phyloP scores from a whole-genome alignment of 2,797 vertebrate species.

The Hylomyscus alleni region DNA sequence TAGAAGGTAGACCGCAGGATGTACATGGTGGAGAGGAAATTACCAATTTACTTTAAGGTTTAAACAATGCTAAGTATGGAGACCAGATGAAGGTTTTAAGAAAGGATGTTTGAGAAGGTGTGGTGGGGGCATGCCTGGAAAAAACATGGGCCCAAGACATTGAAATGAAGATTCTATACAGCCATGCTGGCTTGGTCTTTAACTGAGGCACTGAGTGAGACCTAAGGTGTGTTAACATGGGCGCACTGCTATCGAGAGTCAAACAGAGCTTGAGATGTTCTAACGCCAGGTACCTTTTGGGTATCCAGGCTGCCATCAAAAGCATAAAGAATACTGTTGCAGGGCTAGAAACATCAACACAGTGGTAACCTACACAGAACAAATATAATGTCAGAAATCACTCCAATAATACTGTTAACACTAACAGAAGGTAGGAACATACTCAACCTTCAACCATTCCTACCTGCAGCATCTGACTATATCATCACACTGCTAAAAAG shows the following conservation, averaged over 20 bases:
- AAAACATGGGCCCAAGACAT: neutral
- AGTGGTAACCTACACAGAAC: neutral
- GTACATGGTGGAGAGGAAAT: conserved; percentile 35
- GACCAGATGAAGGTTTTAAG: conserved; percentile 16
- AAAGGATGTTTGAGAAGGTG: neutral
- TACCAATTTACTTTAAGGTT: conserved; percentile 35
- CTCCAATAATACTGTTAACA: neutral
- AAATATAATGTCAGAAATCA: neutral
- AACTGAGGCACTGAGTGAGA: neutral
- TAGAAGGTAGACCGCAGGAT: conserved; percentile 7
- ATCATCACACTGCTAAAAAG: conserved; percentile 22
- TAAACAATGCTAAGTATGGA: conserved; percentile 45
- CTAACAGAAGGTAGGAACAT: neutral
- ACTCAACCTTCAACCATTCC: neutral
- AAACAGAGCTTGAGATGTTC: neutral
- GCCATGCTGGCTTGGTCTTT: neutral
- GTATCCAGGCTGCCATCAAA: neutral
- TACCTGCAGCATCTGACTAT: conserved; percentile 32
- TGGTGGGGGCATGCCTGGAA: neutral
- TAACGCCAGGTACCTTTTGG: neutral
- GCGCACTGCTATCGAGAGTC: neutral
- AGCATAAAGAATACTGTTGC: neutral
- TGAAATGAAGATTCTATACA: conserved; percentile 4
- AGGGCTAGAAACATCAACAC: conserved; percentile 35
- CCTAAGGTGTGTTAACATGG: neutral